Evolutionary conservation across 1,140 invertebrate species (phyloP).

Genomic region (Conopomorpha cramerella): DNA sequence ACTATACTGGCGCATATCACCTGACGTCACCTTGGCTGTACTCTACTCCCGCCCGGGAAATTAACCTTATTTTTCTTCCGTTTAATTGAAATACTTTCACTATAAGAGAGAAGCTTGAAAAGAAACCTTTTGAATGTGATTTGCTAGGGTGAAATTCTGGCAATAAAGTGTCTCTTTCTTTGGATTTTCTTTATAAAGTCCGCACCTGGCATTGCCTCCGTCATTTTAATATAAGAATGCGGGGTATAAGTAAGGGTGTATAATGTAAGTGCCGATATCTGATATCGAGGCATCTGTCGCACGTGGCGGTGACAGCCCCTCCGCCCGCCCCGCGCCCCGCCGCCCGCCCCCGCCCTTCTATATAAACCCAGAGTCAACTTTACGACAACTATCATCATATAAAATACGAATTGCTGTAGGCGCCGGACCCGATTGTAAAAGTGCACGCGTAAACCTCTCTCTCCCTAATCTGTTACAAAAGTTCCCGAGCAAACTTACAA

Average conservation of each 20-base stretch:
- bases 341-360: conserved; percentile 10
- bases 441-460: no score
- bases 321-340: conserved; percentile 6
- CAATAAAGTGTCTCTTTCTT: no score
- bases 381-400: conserved; percentile 58
- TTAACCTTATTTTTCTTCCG: conserved; percentile 36
- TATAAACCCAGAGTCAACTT: conserved; percentile 56
- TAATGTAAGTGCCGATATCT: conserved; percentile 58
- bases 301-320: conserved; percentile 16
- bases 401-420: conserved; percentile 59
- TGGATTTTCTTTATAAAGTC: conserved; percentile 20
- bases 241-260: conserved; percentile 38
- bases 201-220: conserved; percentile 25
- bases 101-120: no score
- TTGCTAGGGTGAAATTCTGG: conserved; percentile 6
- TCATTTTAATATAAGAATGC: conserved; percentile 47
- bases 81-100: no score
- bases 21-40: no score
- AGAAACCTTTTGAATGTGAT: conserved; percentile 21
- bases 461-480: no score
- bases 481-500: no score
- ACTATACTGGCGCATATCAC: no score
- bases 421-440: conserved; percentile 52
- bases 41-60: conserved; percentile 26
- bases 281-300: conserved; percentile 54